These are phyloP conservation scores for Oreohelix idahoensis DNA, from an alignment of 1,140 invertebrate genomes.

Conservation along the genomic window DNA sequence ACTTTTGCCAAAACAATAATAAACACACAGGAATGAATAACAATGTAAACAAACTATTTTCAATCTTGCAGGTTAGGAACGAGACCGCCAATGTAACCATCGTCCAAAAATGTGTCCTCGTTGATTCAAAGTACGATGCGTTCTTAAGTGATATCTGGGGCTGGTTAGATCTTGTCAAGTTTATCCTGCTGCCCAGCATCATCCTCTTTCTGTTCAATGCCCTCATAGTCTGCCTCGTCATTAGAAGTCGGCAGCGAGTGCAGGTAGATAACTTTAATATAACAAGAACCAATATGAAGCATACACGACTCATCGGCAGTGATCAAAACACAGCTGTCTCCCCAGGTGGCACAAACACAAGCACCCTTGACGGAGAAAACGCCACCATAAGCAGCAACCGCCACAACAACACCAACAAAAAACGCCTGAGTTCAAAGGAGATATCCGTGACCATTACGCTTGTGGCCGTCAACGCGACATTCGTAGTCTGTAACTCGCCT, in stretches of 20 bases:
- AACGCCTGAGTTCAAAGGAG: background rate
- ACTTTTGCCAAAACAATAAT: too few species aligned
- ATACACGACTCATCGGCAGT: background rate
- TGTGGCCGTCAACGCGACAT: constrained; percentile 15
- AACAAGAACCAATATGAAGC: background rate
- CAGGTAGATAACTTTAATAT: background rate
- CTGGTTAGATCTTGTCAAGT: constrained; percentile 20
- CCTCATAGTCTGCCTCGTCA: constrained; percentile 15
- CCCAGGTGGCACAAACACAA: background rate
- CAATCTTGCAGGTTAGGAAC: background rate
- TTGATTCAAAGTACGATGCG: background rate
- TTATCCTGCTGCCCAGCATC: constrained; percentile 15
- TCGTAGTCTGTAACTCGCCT: constrained; percentile 23
- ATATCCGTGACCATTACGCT: constrained; percentile 26
- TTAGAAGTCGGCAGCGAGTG: background rate
- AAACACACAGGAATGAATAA: too few species aligned
- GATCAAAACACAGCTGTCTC: background rate
- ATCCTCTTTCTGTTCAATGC: constrained; percentile 26
- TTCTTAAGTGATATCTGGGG: constrained; percentile 18
- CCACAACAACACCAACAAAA: too few species aligned
- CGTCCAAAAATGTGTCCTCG: background rate
- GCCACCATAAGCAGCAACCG: too few species aligned
- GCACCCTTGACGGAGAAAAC: too few species aligned
- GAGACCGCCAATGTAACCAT: background rate
- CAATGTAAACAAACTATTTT: background rate